These are phyloP conservation scores for Lepidothrix coronata DNA, from an alignment of 2,113 vertebrate genomes.

Conservation along the genomic window DNA sequence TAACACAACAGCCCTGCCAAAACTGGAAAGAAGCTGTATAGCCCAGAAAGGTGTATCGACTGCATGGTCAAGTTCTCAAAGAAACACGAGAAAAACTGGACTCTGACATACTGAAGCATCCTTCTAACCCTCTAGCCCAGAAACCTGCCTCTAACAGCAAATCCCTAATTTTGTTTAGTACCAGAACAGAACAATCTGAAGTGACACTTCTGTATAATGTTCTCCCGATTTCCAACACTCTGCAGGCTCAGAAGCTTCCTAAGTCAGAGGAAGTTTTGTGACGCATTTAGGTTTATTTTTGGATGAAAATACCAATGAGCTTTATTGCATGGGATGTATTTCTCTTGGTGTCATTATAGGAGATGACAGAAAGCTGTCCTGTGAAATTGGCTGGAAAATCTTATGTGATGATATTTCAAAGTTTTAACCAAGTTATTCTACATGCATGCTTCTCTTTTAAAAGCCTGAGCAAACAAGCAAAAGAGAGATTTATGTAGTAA, in stretches of 20 bases:
- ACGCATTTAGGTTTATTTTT: not conserved
- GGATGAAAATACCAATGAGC: not conserved
- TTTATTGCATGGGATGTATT: not conserved
- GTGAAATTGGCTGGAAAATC: constrained; percentile 5
- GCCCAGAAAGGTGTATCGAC: not conserved
- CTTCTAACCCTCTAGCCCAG: not conserved
- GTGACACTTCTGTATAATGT: not conserved
- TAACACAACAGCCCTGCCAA: not conserved
- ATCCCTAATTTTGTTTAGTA: not conserved
- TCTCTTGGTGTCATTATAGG: not conserved
- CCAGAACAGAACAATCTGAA: not conserved
- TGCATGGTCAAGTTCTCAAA: not conserved
- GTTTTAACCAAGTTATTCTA: not conserved
- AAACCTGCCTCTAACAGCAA: not conserved
- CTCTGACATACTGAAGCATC: not conserved
- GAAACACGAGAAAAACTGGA: not conserved
- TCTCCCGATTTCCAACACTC: not conserved
- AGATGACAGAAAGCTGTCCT: not conserved
- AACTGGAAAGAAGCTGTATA: constrained; percentile 25
- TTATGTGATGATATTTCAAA: not conserved
- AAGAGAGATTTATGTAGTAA: not conserved
- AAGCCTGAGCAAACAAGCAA: not conserved
- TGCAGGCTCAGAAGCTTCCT: not conserved
- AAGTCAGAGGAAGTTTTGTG: not conserved
- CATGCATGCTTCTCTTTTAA: not conserved